These are phyloP conservation scores for Nipponia nippon DNA, from an alignment of 2,113 vertebrate species.

Conservation along the genomic window DNA sequence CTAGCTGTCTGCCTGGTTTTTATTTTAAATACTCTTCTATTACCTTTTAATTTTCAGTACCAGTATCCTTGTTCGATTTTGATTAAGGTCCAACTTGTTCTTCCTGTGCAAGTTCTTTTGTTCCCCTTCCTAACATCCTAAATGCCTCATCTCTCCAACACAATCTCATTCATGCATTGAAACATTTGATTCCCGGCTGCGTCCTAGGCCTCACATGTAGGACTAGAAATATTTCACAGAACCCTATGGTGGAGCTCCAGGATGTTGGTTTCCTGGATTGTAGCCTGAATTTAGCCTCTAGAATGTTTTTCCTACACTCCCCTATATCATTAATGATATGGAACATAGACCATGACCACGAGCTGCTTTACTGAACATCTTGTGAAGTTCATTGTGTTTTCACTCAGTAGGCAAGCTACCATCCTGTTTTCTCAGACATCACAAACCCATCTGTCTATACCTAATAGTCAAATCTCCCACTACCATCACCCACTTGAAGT, in stretches of 20 bases:
- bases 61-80: neutral
- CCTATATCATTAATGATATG: neutral
- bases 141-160: neutral
- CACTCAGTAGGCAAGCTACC: neutral
- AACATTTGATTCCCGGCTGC: neutral
- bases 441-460: neutral
- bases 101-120: neutral
- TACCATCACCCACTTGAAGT: neutral
- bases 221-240: neutral
- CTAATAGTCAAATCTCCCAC: neutral
- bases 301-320: neutral
- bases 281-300: neutral
- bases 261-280: neutral
- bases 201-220: accelerated
- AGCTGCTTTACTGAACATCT: neutral
- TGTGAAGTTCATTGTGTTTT: neutral
- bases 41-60: neutral
- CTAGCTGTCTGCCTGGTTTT: neutral
- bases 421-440: neutral
- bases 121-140: neutral
- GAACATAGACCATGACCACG: neutral
- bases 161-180: neutral
- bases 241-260: neutral
- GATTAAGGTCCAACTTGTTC: neutral
- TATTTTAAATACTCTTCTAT: neutral